phyloP scores from a whole-genome alignment of 2,113 vertebrate species.

The Rhadina sibilatrix region DNA sequence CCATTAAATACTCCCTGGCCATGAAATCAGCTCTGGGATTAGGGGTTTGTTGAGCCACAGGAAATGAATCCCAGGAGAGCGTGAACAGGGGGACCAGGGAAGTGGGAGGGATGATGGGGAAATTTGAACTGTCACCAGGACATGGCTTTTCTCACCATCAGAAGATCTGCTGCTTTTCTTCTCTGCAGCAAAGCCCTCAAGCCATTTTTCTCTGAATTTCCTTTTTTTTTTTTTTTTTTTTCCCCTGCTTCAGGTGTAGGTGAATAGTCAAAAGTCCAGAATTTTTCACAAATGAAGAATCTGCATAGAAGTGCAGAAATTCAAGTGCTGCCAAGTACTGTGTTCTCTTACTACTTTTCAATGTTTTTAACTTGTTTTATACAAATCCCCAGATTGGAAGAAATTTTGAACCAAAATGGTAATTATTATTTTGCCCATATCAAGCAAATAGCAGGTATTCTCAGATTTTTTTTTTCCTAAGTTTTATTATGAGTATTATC shows the following conservation, averaged over 20 bases:
- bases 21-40: not conserved
- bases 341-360: not conserved
- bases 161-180: not conserved
- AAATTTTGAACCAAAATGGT: not conserved
- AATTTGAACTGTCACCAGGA: not conserved
- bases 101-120: not conserved
- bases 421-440: not conserved
- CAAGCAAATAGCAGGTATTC: not conserved
- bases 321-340: not conserved
- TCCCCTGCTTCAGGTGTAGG: not conserved
- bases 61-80: not conserved
- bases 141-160: not conserved
- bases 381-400: not conserved
- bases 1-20: not conserved
- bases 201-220: not conserved
- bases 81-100: not conserved
- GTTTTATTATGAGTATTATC: not conserved
- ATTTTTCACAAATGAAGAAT: not conserved
- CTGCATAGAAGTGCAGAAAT: not conserved
- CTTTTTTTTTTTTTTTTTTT: not conserved
- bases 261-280: not conserved
- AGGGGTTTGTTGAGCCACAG: not conserved
- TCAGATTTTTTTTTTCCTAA: not conserved
- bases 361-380: not conserved
- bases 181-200: not conserved